Conservation (phyloP, 35 echinoderm and acorn worm species). For the Antedon bifida region DNA sequence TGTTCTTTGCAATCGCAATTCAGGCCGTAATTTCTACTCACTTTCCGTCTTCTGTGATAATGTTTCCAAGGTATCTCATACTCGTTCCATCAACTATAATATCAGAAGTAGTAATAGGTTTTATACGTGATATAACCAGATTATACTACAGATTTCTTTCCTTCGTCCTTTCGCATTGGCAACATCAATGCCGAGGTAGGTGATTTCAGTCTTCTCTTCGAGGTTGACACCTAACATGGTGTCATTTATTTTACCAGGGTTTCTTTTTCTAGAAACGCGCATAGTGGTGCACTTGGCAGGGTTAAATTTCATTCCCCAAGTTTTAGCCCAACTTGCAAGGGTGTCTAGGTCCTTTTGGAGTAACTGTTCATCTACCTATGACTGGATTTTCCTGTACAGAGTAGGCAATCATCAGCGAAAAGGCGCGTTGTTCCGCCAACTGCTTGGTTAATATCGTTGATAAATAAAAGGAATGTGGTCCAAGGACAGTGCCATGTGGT, state of each 20-base stretch:
- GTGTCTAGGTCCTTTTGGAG: conserved; percentile 16
- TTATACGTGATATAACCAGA: too few relatives aligned
- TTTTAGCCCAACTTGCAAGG: background rate
- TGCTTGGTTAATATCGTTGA: conserved; percentile 10
- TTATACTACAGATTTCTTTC: too few relatives aligned
- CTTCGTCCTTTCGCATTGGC: too few relatives aligned
- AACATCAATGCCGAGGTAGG: too few relatives aligned
- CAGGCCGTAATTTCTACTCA: too few relatives aligned
- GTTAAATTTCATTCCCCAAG: conserved; percentile 15
- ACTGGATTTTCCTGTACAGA: background rate
- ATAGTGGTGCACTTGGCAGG: conserved; percentile 15
- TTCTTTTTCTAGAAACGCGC: conserved; percentile 3
- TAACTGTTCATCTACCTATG: background rate
- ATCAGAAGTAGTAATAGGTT: too few relatives aligned
- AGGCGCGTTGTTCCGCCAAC: background rate
- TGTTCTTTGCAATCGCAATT: too few relatives aligned
- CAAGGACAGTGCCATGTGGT: conserved; percentile 10
- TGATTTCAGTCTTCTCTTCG: too few relatives aligned
- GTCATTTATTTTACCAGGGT: background rate
- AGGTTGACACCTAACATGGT: too few relatives aligned
- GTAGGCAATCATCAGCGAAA: conserved; percentile 16
- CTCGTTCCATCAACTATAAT: too few relatives aligned
- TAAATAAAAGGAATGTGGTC: conserved; percentile 13
- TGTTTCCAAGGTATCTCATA: too few relatives aligned
- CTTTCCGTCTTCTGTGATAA: too few relatives aligned